Base-by-base conservation (phyloP, 2,888 invertebrate genomes). In the Pollenia griseotomentosa region DNA sequence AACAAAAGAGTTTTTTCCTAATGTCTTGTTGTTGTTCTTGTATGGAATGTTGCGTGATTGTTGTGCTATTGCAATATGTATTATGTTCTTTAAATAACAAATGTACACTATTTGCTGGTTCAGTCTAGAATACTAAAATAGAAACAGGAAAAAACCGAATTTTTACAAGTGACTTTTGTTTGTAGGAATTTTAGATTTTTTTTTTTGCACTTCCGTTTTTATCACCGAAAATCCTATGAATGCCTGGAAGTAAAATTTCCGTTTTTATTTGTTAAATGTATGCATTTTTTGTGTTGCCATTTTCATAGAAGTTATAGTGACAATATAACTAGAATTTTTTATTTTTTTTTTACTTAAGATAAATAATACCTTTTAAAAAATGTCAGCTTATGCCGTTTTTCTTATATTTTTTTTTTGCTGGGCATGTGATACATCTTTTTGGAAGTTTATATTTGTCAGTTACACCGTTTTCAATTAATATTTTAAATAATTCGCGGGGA, bases 1-100 rank as follows among this genome's bases (percentile, higher is more conserved):
- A 77, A 63, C 51, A 83, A 83, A 77, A 71, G 71, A 77, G 63
- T 48, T 77, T 71, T 83, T 57, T 8, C 7, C 19, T 19, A 19
- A 19, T 19, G 2, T 19, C 19, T 19, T 19, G 19, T 12, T 59
- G 16, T 59, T 61, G 9, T n/a, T 33, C 12, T 33, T 55, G 9
- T 53, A 19, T 55, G 44, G 55, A 19, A 53, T 42, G 23, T 42
- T 40, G 70, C 14, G 40, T n/a, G 19, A 14, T 66, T 42, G 23
- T 23, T 63, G 63, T 42, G 63, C 16, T 40, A 33, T 11, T 42
- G 44, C 19, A 65, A 19, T 44, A 44, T 44, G 2, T 42, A n/a
- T 51, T 10, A 40, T 65, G 42, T 79, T n/a, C n/a, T 16, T 19
- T 42, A 16, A 53, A 71, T 23, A 81, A 73, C 7, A 79, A 70